phyloP scores from a whole-genome alignment of 2,888 invertebrate genomes.

The Rhodophaea formosa region DNA sequence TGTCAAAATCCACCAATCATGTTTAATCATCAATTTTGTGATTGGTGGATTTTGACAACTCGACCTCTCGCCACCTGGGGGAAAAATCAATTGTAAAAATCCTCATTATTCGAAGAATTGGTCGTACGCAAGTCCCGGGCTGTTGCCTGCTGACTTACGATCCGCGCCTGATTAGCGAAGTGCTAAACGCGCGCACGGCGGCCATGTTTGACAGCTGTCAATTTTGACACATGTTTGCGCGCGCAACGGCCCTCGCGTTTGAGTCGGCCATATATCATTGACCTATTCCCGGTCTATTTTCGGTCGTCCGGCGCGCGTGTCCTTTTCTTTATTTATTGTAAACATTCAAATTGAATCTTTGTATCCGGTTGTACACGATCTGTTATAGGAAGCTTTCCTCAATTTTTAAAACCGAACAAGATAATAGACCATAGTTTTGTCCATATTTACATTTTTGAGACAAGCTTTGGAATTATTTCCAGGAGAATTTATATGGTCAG shows the following conservation, averaged over 20 bases:
- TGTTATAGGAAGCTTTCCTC: not conserved
- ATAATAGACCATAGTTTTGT: too few species aligned
- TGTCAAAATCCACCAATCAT: too few species aligned
- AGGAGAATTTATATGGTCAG: too few species aligned
- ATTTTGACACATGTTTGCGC: not conserved
- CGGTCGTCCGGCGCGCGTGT: slow-evolving; percentile 7
- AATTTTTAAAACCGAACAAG: not conserved
- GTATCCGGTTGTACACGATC: not conserved
- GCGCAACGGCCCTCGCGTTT: not conserved
- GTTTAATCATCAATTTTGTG: too few species aligned
- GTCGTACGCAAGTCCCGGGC: too few species aligned
- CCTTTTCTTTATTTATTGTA: slow-evolving; percentile 6
- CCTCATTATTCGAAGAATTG: too few species aligned
- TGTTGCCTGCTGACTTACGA: too few species aligned
- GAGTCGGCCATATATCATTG: slow-evolving; percentile 12
- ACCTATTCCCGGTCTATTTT: slow-evolving; percentile 14
- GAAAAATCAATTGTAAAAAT: too few species aligned
- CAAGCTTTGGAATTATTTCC: too few species aligned
- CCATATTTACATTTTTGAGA: too few species aligned
- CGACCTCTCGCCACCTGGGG: too few species aligned
- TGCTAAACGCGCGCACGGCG: not conserved
- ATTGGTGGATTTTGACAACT: too few species aligned
- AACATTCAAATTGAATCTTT: not conserved
- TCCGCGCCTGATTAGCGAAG: not conserved
- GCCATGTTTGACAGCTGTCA: slow-evolving; percentile 7